phyloP scores from a whole-genome alignment of 1,140 invertebrate species.

The Coenobita brevimanus region DNA sequence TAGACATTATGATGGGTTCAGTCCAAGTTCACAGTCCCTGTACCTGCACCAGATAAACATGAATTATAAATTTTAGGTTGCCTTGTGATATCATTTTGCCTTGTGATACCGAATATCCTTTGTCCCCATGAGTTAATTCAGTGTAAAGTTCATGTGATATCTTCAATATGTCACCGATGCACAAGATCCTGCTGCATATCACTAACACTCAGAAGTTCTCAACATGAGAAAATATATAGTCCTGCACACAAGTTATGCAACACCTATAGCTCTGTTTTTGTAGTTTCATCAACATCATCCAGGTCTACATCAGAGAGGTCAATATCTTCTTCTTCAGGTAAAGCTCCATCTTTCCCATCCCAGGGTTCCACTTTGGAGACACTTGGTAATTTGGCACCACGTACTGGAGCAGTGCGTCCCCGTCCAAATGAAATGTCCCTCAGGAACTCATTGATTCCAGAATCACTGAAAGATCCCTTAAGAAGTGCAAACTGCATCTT shows the following conservation, averaged over 20 bases:
- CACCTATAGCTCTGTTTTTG: conserved; percentile 42
- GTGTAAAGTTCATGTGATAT: no score
- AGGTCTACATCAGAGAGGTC: conserved; percentile 93
- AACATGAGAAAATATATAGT: conserved; percentile 57
- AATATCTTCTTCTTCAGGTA: conserved; percentile 92
- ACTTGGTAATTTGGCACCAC: conserved; percentile 87
- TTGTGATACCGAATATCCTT: no score
- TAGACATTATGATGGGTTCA: no score
- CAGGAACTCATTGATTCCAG: conserved; percentile 96
- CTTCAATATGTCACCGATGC: no score
- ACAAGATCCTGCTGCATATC: no score
- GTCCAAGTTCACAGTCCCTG: no score
- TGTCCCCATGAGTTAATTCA: no score
- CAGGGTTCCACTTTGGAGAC: conserved; percentile 85
- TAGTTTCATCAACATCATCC: conserved; percentile 77
- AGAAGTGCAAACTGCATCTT: conserved; percentile 97
- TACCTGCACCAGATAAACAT: no score
- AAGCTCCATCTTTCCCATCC: conserved; percentile 97
- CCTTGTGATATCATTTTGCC: no score
- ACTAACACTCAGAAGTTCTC: conserved; percentile 30
- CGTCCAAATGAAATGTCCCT: conserved; percentile 95
- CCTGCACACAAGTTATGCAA: neutral
- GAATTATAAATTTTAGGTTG: no score
- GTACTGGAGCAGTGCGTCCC: conserved; percentile 92
- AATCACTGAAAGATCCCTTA: conserved; percentile 93